A percentile compares a stretch with the other conserved stretches of the same genome.
These are phyloP conservation scores for Marcusenius ussheri DNA, from an alignment of 2,113 vertebrate genomes.

Conservation along the genomic window DNA sequence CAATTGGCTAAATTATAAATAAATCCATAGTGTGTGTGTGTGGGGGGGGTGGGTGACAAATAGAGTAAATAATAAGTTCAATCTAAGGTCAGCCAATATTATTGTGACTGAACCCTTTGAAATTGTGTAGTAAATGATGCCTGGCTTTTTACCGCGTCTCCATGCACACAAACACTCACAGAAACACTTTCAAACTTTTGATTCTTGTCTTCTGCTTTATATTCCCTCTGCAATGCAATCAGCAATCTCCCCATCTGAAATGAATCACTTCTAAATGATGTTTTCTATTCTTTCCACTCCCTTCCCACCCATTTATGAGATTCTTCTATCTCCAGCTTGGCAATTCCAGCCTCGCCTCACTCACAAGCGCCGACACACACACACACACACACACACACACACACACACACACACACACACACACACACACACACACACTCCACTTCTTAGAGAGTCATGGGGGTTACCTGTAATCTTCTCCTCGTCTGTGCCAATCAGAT, in stretches of 20 bases:
- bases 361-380: background rate
- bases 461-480: slow-evolving; percentile 13
- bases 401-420: background rate
- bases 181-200: background rate
- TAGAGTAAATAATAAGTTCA: background rate
- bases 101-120: background rate
- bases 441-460: background rate
- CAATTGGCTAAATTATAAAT: background rate
- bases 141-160: background rate
- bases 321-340: slow-evolving; percentile 6
- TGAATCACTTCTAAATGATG: slow-evolving; percentile 21
- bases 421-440: background rate
- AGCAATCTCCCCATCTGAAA: slow-evolving; percentile 24
- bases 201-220: slow-evolving; percentile 4
- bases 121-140: background rate
- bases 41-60: background rate
- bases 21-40: background rate
- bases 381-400: background rate
- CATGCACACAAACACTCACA: background rate
- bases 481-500: background rate
- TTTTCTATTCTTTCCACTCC: background rate
- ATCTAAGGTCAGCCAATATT: background rate
- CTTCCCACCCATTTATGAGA: slow-evolving; percentile 13
- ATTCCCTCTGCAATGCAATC: slow-evolving; percentile 11
- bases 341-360: background rate